phyloP scores from a whole-genome alignment of 2,797 vertebrate genomes.

The Channallabes apus region DNA sequence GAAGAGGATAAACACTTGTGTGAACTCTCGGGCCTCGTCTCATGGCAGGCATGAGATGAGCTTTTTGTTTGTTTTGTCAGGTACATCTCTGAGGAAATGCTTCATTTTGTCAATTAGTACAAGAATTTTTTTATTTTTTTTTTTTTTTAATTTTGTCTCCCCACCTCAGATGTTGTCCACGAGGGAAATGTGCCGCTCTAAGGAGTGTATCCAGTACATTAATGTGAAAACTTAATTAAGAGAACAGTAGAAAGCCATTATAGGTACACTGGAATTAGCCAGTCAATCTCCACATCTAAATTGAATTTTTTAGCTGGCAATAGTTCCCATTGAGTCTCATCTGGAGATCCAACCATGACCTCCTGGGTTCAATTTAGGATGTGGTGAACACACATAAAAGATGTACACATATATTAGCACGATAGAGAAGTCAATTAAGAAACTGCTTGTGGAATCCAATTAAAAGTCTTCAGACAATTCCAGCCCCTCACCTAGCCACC shows the following conservation, averaged over 20 bases:
- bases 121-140: constrained; percentile 54
- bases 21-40: background rate
- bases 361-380: constrained; percentile 82
- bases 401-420: constrained; percentile 75
- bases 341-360: constrained; percentile 74
- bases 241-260: constrained; percentile 82
- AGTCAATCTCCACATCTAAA: constrained; percentile 84
- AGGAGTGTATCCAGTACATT: constrained; percentile 78
- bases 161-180: constrained; percentile 75
- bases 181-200: constrained; percentile 81
- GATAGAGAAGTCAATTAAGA: constrained; percentile 78
- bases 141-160: constrained; percentile 74
- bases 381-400: constrained; percentile 70
- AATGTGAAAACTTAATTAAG: constrained; percentile 93
- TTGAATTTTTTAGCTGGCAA: constrained; percentile 81
- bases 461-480: constrained; percentile 84
- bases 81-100: constrained; percentile 60
- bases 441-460: constrained; percentile 81
- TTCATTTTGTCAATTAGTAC: constrained; percentile 75
- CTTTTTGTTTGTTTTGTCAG: constrained; percentile 65
- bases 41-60: constrained; percentile 42
- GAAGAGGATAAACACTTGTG: constrained; percentile 12
- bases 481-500: constrained; percentile 58
- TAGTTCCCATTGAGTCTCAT: constrained; percentile 77
- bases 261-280: constrained; percentile 81